Evolutionary conservation across 2,888 invertebrate genomes (phyloP).

Genomic region (Phyllotreta striolata): DNA sequence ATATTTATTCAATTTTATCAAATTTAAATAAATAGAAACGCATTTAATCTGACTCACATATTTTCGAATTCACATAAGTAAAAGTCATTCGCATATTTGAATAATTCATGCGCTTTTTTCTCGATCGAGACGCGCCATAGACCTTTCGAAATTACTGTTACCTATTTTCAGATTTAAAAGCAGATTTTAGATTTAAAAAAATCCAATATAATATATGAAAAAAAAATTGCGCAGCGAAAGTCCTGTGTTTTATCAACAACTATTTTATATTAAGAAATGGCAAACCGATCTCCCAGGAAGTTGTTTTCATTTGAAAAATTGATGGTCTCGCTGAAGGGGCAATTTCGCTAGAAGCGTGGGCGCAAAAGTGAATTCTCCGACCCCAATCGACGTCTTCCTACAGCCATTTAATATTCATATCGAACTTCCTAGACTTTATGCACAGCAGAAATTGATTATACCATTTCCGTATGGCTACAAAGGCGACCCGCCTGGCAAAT

Average conservation of each 20-base stretch:
- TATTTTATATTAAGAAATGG: neutral
- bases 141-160: conserved; percentile 5
- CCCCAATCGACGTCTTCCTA: conserved; percentile 12
- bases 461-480: conserved; percentile 6
- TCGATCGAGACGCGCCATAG: neutral
- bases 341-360: conserved; percentile 9
- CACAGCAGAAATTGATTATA: conserved; percentile 12
- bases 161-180: neutral
- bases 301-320: conserved; percentile 13
- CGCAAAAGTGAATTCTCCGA: conserved; percentile 12
- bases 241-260: neutral
- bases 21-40: conserved; percentile 1
- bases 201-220: neutral
- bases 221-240: neutral
- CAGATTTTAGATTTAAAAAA: neutral
- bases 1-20: neutral
- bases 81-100: conserved; percentile 15
- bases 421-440: conserved; percentile 8
- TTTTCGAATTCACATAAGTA: conserved; percentile 2
- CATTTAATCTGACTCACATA: conserved; percentile 2
- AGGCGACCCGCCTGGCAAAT: neutral
- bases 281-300: conserved; percentile 6
- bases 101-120: conserved; percentile 12
- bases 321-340: conserved; percentile 8
- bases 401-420: conserved; percentile 19